A percentile compares a stretch with the other conserved stretches of the same genome.
phyloP scores from a whole-genome alignment of 2,888 invertebrate species.

The Hypolimnas misippus region DNA sequence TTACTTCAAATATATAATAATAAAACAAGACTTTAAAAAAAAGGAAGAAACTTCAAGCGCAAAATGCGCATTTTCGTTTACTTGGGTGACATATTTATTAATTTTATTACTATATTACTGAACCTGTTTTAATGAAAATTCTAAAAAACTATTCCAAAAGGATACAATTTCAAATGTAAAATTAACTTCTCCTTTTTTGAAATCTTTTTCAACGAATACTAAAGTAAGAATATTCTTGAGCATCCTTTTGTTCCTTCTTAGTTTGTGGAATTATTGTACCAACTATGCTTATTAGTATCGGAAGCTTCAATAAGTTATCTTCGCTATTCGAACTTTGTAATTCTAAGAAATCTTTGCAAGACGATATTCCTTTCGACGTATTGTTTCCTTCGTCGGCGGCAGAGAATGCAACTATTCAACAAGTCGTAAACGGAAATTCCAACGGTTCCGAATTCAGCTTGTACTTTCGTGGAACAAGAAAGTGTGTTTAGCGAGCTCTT shows the following conservation, averaged over 20 bases:
- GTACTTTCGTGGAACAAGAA: constrained; percentile 29
- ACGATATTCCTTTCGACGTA: not conserved
- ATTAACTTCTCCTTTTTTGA: too few species aligned
- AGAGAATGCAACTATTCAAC: constrained; percentile 21
- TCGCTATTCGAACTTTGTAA: not conserved
- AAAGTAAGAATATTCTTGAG: not conserved
- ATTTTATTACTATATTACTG: too few species aligned
- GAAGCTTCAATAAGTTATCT: not conserved
- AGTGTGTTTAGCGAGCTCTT: constrained; percentile 37
- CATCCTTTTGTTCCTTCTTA: constrained; percentile 3
- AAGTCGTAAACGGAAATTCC: constrained; percentile 26
- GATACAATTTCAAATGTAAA: too few species aligned
- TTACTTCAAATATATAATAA: too few species aligned
- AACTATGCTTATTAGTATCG: too few species aligned
- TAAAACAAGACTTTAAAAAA: too few species aligned
- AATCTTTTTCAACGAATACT: too few species aligned
- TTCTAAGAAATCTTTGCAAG: not conserved
- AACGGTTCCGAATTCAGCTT: constrained; percentile 19
- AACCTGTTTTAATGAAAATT: too few species aligned
- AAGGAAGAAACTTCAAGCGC: too few species aligned
- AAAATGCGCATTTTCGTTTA: too few species aligned
- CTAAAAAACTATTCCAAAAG: too few species aligned
- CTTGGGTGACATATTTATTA: too few species aligned
- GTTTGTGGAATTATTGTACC: not conserved
- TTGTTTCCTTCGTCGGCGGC: not conserved